Percentiles rank a stretch among this genome's conserved stretches.
Conservation (phyloP, 1,140 invertebrate genomes). For the Calosoma granatense region DNA sequence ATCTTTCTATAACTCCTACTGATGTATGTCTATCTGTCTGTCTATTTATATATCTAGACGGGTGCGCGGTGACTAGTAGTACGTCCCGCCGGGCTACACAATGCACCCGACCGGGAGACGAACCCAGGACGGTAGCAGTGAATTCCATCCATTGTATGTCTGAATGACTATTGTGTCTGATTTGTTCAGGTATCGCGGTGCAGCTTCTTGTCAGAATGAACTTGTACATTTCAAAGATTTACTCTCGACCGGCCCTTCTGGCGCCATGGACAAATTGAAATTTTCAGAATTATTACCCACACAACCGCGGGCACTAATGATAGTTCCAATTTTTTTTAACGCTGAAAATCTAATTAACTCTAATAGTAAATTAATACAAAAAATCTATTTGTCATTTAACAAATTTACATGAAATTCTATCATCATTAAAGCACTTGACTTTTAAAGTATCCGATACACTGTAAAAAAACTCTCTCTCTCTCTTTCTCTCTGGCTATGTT, state of each 20-base stretch:
- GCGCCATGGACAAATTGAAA: not conserved
- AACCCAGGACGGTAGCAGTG: no score
- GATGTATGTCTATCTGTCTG: no score
- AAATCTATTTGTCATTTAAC: not conserved
- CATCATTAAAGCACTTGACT: not conserved
- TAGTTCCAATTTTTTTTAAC: not conserved
- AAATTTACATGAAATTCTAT: not conserved
- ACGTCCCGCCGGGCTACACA: no score
- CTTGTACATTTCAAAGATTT: not conserved
- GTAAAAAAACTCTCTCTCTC: no score
- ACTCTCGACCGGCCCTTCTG: not conserved
- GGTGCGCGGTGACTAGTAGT: no score
- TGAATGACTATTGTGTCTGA: not conserved
- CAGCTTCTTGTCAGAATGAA: not conserved
- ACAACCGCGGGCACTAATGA: no score
- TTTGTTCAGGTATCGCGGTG: not conserved
- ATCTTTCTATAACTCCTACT: no score
- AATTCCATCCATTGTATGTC: not conserved
- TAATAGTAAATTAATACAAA: not conserved
- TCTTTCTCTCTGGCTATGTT: no score
- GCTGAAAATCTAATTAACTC: not conserved
- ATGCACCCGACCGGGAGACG: no score
- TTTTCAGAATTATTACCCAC: not conserved
- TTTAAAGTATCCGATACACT: not conserved
- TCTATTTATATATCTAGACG: no score